A percentile compares a stretch with the other conserved stretches of the same genome.
Evolutionary conservation across 2,797 vertebrate genomes (phyloP).

Genomic region (Sebastes kiyomatsui): DNA sequence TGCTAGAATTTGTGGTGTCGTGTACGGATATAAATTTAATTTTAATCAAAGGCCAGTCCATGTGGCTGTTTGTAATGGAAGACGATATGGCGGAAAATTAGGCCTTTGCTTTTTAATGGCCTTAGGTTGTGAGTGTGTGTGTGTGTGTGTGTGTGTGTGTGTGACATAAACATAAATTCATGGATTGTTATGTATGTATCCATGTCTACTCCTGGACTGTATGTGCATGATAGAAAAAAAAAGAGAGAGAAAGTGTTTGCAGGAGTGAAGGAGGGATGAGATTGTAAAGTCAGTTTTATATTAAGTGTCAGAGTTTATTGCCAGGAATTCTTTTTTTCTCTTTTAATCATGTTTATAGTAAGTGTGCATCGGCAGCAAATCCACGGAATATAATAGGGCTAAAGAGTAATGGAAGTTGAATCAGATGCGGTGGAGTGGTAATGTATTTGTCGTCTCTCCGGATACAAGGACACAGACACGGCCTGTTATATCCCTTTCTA

Average conservation of each 20-base stretch:
- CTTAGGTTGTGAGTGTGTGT: not conserved
- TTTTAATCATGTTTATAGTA: conserved; percentile 70
- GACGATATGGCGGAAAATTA: not conserved
- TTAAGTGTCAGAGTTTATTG: conserved; percentile 54
- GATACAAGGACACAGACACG: conserved; percentile 60
- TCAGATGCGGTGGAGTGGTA: conserved; percentile 45
- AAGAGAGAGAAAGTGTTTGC: not conserved
- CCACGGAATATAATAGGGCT: conserved; percentile 32
- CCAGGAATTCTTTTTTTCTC: conserved; percentile 2
- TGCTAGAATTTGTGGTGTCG: no score
- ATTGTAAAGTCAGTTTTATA: conserved; percentile 45
- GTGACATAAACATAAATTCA: not conserved
- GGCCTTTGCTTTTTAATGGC: not conserved
- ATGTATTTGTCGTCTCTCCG: conserved; percentile 50
- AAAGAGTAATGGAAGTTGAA: conserved; percentile 61
- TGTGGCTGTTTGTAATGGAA: not conserved
- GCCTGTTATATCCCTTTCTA: conserved; percentile 41
- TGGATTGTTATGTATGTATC: not conserved
- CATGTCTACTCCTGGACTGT: not conserved
- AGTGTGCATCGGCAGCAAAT: conserved; percentile 49
- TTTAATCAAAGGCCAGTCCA: no score
- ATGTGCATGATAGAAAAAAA: not conserved
- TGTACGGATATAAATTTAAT: no score
- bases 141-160: not conserved
- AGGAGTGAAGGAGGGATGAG: not conserved